These are phyloP conservation scores for Molothrus aeneus DNA, from an alignment of 2,797 vertebrate genomes.

Conservation along the genomic window DNA sequence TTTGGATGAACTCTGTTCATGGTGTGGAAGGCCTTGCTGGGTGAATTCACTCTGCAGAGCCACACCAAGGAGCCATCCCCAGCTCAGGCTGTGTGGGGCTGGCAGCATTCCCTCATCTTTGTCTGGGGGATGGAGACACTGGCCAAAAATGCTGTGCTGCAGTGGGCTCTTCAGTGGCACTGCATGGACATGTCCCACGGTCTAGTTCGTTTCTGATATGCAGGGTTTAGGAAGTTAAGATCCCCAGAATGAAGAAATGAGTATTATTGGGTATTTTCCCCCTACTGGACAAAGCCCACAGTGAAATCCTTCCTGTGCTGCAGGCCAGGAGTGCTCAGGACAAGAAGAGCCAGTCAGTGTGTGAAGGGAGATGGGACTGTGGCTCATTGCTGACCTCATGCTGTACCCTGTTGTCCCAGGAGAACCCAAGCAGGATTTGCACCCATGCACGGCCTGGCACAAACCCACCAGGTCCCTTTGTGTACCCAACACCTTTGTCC, in stretches of 20 bases:
- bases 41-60: not conserved
- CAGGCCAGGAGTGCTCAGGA: not conserved
- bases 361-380: not conserved
- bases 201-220: not conserved
- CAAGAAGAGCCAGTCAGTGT: not conserved
- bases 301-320: not conserved
- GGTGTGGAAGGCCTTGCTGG: not conserved
- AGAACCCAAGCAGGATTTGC: not conserved
- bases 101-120: not conserved
- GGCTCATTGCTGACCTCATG: not conserved
- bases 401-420: not conserved
- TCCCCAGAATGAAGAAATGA: not conserved
- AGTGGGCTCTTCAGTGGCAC: rapidly evolving
- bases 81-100: rapidly evolving
- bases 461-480: not conserved
- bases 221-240: not conserved
- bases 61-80: not conserved
- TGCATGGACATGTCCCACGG: rapidly evolving
- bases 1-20: not conserved
- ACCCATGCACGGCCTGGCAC: not conserved
- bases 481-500: not conserved
- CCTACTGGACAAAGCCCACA: rapidly evolving
- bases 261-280: not conserved
- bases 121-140: not conserved
- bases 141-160: not conserved